phyloP scores from a whole-genome alignment of 2,888 invertebrate species.

The Dicycla oo region DNA sequence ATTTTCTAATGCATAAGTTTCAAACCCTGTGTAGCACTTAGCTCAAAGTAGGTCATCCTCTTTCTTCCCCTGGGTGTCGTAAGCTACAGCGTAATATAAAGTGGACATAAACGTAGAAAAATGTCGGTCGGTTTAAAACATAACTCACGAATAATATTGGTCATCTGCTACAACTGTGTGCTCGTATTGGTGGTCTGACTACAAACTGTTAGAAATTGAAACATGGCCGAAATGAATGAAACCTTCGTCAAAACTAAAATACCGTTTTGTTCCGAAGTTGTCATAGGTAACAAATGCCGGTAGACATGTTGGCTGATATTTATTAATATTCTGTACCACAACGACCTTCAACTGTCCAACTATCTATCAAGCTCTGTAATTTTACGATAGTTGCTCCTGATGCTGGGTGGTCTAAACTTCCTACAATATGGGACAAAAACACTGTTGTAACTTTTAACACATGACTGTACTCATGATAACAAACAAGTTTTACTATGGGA shows the following conservation, averaged over 20 bases:
- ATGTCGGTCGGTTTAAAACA: slow-evolving; percentile 37
- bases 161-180: slow-evolving; percentile 5
- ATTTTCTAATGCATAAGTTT: slow-evolving; percentile 52
- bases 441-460: too few species aligned
- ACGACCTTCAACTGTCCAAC: slow-evolving; percentile 28
- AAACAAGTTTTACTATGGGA: too few species aligned
- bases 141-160: slow-evolving; percentile 47
- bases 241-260: slow-evolving; percentile 55
- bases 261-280: slow-evolving; percentile 38
- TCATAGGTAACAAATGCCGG: slow-evolving; percentile 39
- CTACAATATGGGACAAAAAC: too few species aligned
- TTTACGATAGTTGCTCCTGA: slow-evolving; percentile 24
- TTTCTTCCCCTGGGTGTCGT: slow-evolving; percentile 56
- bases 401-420: slow-evolving; percentile 11
- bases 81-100: slow-evolving; percentile 44
- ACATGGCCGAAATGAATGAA: slow-evolving; percentile 42
- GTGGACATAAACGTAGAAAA: slow-evolving; percentile 53
- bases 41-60: slow-evolving; percentile 52
- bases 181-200: slow-evolving; percentile 10
- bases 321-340: slow-evolving; percentile 39
- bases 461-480: too few species aligned
- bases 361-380: slow-evolving; percentile 34
- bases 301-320: slow-evolving; percentile 35
- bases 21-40: slow-evolving; percentile 36
- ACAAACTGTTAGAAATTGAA: slow-evolving; percentile 35